Evolutionary conservation across 2,888 invertebrate species (phyloP), one percentile per base, ranked within the genome.

Genomic region (Lamproptera curius): DNA sequence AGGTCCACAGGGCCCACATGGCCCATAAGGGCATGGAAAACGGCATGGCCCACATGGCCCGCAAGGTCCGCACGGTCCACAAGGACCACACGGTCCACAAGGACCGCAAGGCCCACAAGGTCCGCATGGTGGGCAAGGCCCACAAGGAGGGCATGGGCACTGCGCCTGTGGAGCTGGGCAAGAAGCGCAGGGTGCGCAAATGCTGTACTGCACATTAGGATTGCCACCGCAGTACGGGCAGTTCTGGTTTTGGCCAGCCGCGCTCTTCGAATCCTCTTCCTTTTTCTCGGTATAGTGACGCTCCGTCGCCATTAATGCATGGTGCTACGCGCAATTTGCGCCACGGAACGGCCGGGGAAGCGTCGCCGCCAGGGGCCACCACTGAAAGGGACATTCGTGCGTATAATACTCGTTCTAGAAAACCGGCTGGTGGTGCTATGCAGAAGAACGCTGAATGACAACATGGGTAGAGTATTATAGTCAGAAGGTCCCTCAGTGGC

Each of bases 311-410:
- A 49, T n/a, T 28, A 16, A 33, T 14, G 9, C 20, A n/a, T 31
- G 16, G 42, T 55, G 45, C 23, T 55, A 51, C 26, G 61, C 58
- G n/a, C 53, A 54, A 17, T 64, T 67, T 47, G 78, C 76, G 8
- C 75, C 76, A 48, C 70, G 68, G 58, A 67, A 67, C 31, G 69
- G 62, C 35, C 65, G 58, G 34, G 57, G 51, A 26, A 61, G 65
- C 11, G 67, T 70, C 56, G 42, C 57, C 45, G 37, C 57, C 58
- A 45, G 51, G 53, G 50, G 52, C 53, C 48, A 62, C 59, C 62
- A 67, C 84, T 84, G 84, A 60, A 83, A 84, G 78, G 70, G 72
- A 81, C 75, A 75, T 68, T 79, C 78, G 74, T 63, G 71, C 71
- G 58, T 79, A 76, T 77, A 80, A 83, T 79, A 83, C 83, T 75